phyloP scores from a whole-genome alignment of 1,140 invertebrate genomes.

The Platorchestia sp. region DNA sequence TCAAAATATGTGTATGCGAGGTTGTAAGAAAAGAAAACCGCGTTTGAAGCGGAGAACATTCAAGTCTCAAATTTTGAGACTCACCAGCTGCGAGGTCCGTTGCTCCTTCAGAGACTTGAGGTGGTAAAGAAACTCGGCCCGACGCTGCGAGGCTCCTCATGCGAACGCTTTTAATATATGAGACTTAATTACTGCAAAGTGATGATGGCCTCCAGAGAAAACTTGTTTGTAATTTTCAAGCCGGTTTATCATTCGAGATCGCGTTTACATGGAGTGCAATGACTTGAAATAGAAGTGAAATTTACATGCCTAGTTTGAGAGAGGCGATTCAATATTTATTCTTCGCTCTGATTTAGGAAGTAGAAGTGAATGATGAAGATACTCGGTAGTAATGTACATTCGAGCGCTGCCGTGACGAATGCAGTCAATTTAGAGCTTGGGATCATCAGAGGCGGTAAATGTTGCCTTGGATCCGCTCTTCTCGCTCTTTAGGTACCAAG shows the following conservation, averaged over 20 bases:
- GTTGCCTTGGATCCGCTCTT: neutral
- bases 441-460: neutral
- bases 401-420: neutral
- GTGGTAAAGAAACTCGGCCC: too few relatives aligned
- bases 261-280: neutral
- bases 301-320: neutral
- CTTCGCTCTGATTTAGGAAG: neutral
- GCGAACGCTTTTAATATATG: neutral
- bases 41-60: neutral
- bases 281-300: neutral
- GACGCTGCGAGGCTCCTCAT: neutral
- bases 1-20: neutral
- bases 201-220: neutral
- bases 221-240: neutral
- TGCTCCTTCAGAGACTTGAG: neutral
- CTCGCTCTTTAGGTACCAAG: neutral
- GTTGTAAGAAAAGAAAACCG: neutral
- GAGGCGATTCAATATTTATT: slow-evolving; percentile 17
- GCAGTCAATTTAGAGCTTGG: neutral
- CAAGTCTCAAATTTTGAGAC: neutral
- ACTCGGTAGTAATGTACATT: neutral
- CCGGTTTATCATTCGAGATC: slow-evolving; percentile 17
- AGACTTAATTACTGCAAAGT: slow-evolving; percentile 20
- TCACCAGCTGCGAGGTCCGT: neutral
- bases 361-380: neutral